A percentile compares a stretch with the other conserved stretches of the same genome.
Evolutionary conservation across 2,888 invertebrate genomes (phyloP).

Genomic region (Drosophila peninsularis): DNA sequence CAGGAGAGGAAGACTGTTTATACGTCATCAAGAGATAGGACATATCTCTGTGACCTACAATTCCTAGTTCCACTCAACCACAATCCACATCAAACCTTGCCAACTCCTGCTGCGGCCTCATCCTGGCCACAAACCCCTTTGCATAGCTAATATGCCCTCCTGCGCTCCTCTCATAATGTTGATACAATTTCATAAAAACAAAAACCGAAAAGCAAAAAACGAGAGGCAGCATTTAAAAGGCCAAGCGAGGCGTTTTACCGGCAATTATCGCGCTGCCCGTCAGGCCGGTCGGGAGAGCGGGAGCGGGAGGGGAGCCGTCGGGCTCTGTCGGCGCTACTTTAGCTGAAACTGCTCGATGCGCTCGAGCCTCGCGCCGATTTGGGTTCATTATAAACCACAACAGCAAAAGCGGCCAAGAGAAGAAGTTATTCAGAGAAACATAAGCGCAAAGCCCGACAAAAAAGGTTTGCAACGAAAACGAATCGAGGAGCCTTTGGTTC

Average conservation of each 20-base stretch:
- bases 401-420: conserved; percentile 34
- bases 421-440: conserved; percentile 40
- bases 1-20: not conserved
- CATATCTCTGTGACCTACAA: not conserved
- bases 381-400: conserved; percentile 72
- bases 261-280: conserved; percentile 76
- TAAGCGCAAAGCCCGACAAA: conserved; percentile 20
- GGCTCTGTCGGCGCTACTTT: conserved; percentile 10
- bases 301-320: not conserved
- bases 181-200: conserved; percentile 55
- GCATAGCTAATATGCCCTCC: conserved; percentile 29
- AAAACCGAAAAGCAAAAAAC: conserved; percentile 29
- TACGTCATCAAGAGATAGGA: not conserved
- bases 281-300: not conserved
- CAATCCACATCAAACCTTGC: not conserved
- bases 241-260: conserved; percentile 80
- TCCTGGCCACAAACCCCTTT: not conserved
- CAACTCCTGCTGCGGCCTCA: not conserved
- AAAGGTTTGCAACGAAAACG: conserved; percentile 12
- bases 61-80: not conserved
- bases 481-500: conserved; percentile 31
- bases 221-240: conserved; percentile 73
- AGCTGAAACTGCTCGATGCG: conserved; percentile 26
- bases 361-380: conserved; percentile 56
- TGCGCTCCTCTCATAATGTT: conserved; percentile 11